Percentiles rank a stretch among this genome's conserved stretches.
These are phyloP conservation scores for Hiodon alosoides DNA, from an alignment of 2,113 vertebrate species.

Conservation along the genomic window DNA sequence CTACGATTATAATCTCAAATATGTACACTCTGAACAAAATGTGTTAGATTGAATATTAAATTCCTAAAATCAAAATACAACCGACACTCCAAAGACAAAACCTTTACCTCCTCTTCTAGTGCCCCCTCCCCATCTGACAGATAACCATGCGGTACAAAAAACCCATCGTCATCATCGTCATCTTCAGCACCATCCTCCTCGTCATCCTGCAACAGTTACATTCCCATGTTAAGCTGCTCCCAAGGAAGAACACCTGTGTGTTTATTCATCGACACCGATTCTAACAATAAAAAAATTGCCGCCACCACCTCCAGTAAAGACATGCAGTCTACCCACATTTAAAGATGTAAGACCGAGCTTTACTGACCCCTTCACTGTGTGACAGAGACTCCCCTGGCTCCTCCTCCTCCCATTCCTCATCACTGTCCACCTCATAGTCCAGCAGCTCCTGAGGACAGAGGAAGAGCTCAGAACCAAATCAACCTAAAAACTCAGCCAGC, in stretches of 20 bases:
- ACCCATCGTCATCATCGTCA: slow-evolving; percentile 89
- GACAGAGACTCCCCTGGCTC: slow-evolving; percentile 95
- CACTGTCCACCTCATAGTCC: slow-evolving; percentile 95
- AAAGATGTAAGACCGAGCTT: not conserved
- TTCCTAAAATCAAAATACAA: not conserved
- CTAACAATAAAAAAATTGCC: not conserved
- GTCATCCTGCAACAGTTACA: slow-evolving; percentile 68
- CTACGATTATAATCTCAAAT: too few species aligned
- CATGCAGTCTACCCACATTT: too few species aligned
- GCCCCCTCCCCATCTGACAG: slow-evolving; percentile 93
- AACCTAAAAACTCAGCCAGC: not conserved
- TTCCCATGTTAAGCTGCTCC: not conserved
- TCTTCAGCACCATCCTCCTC: slow-evolving; percentile 87
- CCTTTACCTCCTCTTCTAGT: slow-evolving; percentile 70
- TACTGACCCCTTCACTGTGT: slow-evolving; percentile 88
- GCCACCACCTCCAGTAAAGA: too few species aligned
- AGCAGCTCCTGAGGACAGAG: slow-evolving; percentile 64
- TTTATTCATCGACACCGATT: not conserved
- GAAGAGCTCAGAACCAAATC: slow-evolving; percentile 22
- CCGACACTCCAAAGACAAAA: not conserved
- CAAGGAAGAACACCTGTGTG: not conserved
- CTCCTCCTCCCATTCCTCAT: slow-evolving; percentile 98
- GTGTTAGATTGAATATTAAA: too few species aligned
- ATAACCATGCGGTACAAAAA: slow-evolving; percentile 97
- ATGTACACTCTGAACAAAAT: too few species aligned